Percentiles rank a stretch among this genome's conserved stretches.
phyloP scores from a whole-genome alignment of 1,140 invertebrate genomes.

The Brachionus rotundiformis region DNA sequence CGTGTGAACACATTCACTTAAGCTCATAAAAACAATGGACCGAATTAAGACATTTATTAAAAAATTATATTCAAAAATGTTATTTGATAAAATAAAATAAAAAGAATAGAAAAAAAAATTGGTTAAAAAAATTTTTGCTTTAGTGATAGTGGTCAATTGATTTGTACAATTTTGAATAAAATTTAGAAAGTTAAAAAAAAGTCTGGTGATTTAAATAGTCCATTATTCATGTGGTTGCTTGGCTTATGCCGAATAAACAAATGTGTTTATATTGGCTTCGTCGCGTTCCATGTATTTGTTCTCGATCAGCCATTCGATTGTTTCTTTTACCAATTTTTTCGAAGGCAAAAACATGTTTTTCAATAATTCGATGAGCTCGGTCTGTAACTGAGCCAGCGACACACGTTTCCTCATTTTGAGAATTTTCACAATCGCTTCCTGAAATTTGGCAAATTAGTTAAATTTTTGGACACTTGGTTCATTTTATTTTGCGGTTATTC shows the following conservation, averaged over 20 bases:
- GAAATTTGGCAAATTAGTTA: slow-evolving; percentile 57
- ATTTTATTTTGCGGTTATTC: neutral
- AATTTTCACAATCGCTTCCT: slow-evolving; percentile 98
- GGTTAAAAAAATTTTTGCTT: neutral
- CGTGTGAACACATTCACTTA: neutral
- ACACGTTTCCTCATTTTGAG: slow-evolving; percentile 95
- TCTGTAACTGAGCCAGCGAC: slow-evolving; percentile 87
- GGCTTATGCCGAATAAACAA: slow-evolving; percentile 84
- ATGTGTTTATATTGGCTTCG: slow-evolving; percentile 94
- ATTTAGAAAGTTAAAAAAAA: neutral
- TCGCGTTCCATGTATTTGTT: slow-evolving; percentile 95
- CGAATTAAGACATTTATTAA: slow-evolving; percentile 20
- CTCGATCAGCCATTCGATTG: slow-evolving; percentile 98
- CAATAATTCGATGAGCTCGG: slow-evolving; percentile 92
- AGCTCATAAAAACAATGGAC: slow-evolving; percentile 5
- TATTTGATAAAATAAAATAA: neutral
- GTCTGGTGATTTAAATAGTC: neutral
- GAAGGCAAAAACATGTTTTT: slow-evolving; percentile 99
- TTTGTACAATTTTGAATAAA: slow-evolving; percentile 3
- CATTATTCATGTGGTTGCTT: slow-evolving; percentile 4
- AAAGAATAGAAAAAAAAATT: neutral
- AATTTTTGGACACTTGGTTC: neutral
- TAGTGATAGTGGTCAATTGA: neutral
- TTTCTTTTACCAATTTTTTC: slow-evolving; percentile 99
- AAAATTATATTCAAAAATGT: neutral